A percentile compares a stretch with the other conserved stretches of the same genome.
These are phyloP conservation scores for Drosophila ananassae DNA, from an alignment of 1,140 invertebrate genomes.

Conservation along the genomic window DNA sequence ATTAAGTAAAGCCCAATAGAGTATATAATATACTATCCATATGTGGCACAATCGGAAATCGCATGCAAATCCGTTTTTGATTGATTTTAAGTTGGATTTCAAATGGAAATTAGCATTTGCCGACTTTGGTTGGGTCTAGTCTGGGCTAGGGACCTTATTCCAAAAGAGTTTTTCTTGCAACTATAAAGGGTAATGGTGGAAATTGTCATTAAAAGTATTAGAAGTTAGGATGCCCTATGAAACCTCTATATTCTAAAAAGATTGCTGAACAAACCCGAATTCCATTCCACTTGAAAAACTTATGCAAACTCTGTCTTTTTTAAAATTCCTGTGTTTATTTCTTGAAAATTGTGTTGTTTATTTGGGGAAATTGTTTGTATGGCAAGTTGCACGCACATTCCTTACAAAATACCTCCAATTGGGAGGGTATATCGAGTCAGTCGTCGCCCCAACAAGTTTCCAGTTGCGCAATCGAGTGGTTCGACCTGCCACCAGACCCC, in stretches of 20 bases:
- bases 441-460: constrained; percentile 46
- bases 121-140: constrained; percentile 14
- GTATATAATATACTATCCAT: background rate
- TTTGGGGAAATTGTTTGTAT: background rate
- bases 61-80: constrained; percentile 42
- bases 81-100: constrained; percentile 41
- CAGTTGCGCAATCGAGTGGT: constrained; percentile 51
- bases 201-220: too few relatives aligned
- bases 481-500: constrained; percentile 27
- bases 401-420: constrained; percentile 13
- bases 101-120: constrained; percentile 36
- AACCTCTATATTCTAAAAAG: too few relatives aligned
- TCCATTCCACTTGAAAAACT: too few relatives aligned
- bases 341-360: background rate
- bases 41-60: constrained; percentile 48
- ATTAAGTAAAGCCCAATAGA: constrained; percentile 24
- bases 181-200: background rate
- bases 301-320: too few relatives aligned
- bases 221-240: constrained; percentile 9
- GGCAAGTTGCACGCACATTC: background rate
- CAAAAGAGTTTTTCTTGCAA: background rate
- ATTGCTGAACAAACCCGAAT: too few relatives aligned
- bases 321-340: background rate
- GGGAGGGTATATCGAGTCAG: constrained; percentile 12
- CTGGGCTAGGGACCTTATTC: background rate